Evolutionary conservation across 2,797 vertebrate genomes (phyloP), one percentile per base, ranked within the genome.

Genomic region (Chaetophractus vellerosus): DNA sequence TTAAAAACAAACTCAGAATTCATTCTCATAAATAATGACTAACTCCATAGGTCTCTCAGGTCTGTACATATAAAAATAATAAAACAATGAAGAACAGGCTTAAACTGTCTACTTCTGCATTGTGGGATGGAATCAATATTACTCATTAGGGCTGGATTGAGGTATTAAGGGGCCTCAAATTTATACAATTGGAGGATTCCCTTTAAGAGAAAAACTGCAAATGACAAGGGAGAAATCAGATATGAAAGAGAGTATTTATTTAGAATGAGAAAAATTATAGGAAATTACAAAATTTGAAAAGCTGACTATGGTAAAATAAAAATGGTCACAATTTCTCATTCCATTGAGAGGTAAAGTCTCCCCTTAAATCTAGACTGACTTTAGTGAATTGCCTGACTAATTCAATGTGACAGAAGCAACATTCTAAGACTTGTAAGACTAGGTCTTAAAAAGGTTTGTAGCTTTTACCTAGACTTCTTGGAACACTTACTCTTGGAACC

Each of bases 181-280:
- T 61, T 66, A 45, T 19, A 36, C 1, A 86, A 52, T 76, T 64
- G 76, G 5, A 0, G 5, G 18, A 19, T 2, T 28, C 2, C 64
- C 41, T 89, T 68, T 72, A 86, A 45, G 21, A 68, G 28, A 93
- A 95, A 59, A 9, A 52, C 78, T 48, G 21, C 31, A 92, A 95
- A 79, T 26, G 52, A 64, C 4, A 26, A 45, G 36, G 5, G 21
- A 11, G 83, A 61, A 92, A 52, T 45, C 10, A 74, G 16, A 79
- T 36, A 3, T 79, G 36, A 75, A 85, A 24, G 26, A 80, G 33
- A 72, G 2, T 50, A 41, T 31, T 78, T 59, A 66, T 68, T 88
- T 84, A 96, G 16, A 92, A 85, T 75, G 7, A 74, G 48, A 69
- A 79, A 71, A 88, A 66, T 81, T 24, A 21, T 19, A 45, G 48